These are phyloP conservation scores for Agrypnus murinus DNA, from an alignment of 2,888 invertebrate species.

Conservation along the genomic window DNA sequence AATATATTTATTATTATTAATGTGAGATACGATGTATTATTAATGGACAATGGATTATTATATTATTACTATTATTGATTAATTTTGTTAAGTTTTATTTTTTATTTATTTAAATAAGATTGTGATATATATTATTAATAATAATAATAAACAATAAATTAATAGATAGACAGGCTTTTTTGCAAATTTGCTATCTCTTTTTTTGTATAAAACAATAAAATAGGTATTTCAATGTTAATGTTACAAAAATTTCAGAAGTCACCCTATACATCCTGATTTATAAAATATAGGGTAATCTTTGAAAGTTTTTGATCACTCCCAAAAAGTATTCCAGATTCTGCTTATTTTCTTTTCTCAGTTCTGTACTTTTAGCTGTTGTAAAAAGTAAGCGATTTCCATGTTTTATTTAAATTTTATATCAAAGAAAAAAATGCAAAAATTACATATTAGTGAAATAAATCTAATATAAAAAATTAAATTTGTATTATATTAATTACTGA, in stretches of 20 bases:
- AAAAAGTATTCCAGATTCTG: conserved; percentile 21
- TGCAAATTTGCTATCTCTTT: neutral
- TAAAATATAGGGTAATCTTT: too few relatives aligned
- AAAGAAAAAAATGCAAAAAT: conserved; percentile 5
- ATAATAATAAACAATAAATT: conserved; percentile 1
- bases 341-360: conserved; percentile 24
- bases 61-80: neutral
- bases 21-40: conserved; percentile 13
- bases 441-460: neutral
- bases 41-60: conserved; percentile 3
- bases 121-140: conserved; percentile 41
- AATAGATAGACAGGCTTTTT: conserved; percentile 32
- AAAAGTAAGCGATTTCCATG: conserved; percentile 3
- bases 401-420: conserved; percentile 22
- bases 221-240: conserved; percentile 31
- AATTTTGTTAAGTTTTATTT: conserved; percentile 46
- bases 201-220: neutral
- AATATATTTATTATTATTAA: too few relatives aligned
- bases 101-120: conserved; percentile 49
- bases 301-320: too few relatives aligned
- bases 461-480: conserved; percentile 4
- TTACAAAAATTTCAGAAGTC: conserved; percentile 20
- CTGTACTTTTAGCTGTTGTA: conserved; percentile 37
- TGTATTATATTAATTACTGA: conserved; percentile 44
- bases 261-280: too few relatives aligned